A percentile compares a stretch with the other conserved stretches of the same genome.
Evolutionary conservation across 2,113 vertebrate genomes (phyloP).

Genomic region (Uria lomvia): DNA sequence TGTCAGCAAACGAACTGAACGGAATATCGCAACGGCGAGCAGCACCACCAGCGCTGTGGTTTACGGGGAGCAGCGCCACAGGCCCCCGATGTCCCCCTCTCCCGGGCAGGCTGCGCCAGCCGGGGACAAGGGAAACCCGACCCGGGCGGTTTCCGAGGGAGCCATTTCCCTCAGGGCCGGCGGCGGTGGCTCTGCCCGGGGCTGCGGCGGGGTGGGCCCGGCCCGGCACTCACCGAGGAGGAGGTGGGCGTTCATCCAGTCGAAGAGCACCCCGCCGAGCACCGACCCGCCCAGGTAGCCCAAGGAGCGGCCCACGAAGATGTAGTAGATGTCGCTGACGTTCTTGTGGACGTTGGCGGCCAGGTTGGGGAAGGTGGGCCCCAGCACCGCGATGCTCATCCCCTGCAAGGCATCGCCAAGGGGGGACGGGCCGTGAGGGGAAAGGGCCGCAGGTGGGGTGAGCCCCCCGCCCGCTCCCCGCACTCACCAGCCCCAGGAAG

Average conservation of each 20-base stretch:
- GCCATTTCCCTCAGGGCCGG: neutral
- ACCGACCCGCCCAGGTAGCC: conserved; percentile 90
- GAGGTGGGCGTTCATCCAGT: conserved; percentile 80
- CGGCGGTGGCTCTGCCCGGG: neutral
- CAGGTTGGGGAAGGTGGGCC: conserved; percentile 89
- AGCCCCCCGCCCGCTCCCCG: neutral
- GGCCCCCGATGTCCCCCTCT: neutral
- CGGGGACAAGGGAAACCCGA: accelerated
- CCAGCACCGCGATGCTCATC: conserved; percentile 86
- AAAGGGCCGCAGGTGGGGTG: neutral
- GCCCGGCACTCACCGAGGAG: conserved; percentile 83
- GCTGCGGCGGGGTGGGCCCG: neutral
- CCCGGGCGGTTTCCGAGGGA: neutral
- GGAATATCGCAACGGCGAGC: accelerated
- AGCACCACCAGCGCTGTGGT: accelerated
- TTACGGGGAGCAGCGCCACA: accelerated
- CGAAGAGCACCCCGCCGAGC: conserved; percentile 85
- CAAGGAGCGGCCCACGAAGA: conserved; percentile 86
- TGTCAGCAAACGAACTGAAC: accelerated
- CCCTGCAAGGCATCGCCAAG: conserved; percentile 68
- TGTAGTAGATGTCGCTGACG: conserved; percentile 87
- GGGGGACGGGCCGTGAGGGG: neutral
- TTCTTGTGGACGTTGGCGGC: conserved; percentile 84
- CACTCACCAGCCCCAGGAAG: conserved; percentile 89
- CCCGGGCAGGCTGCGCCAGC: neutral